phyloP scores from a whole-genome alignment of 2,888 invertebrate genomes.

The Spilarctia lutea region DNA sequence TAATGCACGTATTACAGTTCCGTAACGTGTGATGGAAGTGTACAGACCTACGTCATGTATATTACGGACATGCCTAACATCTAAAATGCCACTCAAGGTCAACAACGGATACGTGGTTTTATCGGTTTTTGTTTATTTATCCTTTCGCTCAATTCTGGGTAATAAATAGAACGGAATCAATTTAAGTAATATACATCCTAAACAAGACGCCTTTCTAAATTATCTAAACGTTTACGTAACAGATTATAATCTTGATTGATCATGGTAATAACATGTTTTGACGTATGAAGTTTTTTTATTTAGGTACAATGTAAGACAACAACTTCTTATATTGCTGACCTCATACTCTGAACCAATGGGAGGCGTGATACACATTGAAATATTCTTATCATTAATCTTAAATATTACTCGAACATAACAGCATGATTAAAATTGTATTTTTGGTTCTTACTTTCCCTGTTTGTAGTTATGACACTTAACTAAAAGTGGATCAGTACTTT shows the following conservation, averaged over 20 bases:
- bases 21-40: constrained; percentile 3
- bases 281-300: constrained; percentile 69
- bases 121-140: constrained; percentile 44
- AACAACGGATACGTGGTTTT: constrained; percentile 40
- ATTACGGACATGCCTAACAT: constrained; percentile 35
- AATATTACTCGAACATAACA: constrained; percentile 60
- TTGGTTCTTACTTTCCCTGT: constrained; percentile 44
- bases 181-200: constrained; percentile 59
- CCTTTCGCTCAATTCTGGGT: constrained; percentile 26
- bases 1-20: neutral
- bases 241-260: constrained; percentile 79
- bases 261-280: constrained; percentile 77
- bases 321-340: constrained; percentile 63
- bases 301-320: constrained; percentile 65
- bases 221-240: constrained; percentile 72
- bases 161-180: constrained; percentile 45
- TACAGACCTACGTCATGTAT: constrained; percentile 17
- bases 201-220: constrained; percentile 69
- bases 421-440: constrained; percentile 31
- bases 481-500: neutral
- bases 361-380: constrained; percentile 58
- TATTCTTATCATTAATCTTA: constrained; percentile 70
- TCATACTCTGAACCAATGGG: constrained; percentile 66
- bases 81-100: constrained; percentile 46
- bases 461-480: constrained; percentile 19